Percentiles rank a stretch among this genome's conserved stretches.
phyloP scores from a whole-genome alignment of 2,113 vertebrate genomes.

The Lagopus muta region DNA sequence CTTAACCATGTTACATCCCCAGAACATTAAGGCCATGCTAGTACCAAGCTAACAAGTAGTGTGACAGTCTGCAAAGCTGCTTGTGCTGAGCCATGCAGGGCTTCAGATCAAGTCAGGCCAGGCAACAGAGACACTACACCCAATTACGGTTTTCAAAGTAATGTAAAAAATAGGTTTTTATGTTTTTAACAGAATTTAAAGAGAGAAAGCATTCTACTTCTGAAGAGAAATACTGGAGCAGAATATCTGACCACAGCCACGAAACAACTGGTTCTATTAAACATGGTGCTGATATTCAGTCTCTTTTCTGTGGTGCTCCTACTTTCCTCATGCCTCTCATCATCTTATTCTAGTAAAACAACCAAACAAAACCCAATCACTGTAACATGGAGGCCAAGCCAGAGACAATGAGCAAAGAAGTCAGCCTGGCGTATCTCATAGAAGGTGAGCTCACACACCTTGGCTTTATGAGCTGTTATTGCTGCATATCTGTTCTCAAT shows the following conservation, averaged over 20 bases:
- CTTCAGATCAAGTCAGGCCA: rapidly evolving
- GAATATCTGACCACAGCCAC: not conserved
- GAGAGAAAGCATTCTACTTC: not conserved
- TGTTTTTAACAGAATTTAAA: not conserved
- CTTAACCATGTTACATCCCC: not conserved
- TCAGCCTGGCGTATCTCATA: not conserved
- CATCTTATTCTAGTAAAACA: not conserved
- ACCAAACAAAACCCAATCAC: not conserved
- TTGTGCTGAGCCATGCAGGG: not conserved
- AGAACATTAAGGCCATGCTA: not conserved
- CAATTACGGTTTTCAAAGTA: not conserved
- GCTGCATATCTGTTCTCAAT: not conserved
- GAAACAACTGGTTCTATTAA: not conserved
- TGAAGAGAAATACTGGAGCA: not conserved
- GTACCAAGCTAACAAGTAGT: rapidly evolving
- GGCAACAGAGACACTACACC: not conserved
- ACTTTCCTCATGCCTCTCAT: not conserved
- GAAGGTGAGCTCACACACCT: not conserved
- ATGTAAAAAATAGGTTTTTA: not conserved
- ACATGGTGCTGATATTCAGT: not conserved
- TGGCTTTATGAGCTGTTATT: not conserved
- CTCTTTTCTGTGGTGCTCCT: not conserved
- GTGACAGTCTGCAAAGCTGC: not conserved
- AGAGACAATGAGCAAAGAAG: not conserved
- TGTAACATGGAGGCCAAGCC: not conserved